phyloP scores from a whole-genome alignment of 2,888 invertebrate species.

The Phrixothrix hirtus region DNA sequence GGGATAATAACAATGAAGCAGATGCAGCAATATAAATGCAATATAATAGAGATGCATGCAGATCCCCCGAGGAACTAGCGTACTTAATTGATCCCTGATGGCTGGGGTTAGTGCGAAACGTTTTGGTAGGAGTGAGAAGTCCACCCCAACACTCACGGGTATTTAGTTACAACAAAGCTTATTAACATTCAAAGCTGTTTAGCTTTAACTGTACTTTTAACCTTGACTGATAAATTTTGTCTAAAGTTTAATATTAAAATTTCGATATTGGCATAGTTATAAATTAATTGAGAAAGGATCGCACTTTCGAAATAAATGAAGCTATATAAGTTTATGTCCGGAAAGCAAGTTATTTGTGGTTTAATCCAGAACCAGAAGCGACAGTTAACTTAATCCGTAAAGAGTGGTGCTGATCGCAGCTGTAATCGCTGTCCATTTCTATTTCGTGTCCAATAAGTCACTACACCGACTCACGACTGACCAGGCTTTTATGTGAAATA shows the following conservation, averaged over 20 bases:
- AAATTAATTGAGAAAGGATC: no score
- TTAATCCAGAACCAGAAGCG: slow-evolving; percentile 38
- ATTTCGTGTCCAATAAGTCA: slow-evolving; percentile 54
- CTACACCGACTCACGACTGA: slow-evolving; percentile 26
- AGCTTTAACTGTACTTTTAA: background rate
- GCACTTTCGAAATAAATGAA: background rate
- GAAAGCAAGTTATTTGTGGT: slow-evolving; percentile 28
- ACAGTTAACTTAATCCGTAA: slow-evolving; percentile 49
- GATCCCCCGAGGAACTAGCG: slow-evolving; percentile 32
- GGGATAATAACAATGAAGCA: slow-evolving; percentile 34
- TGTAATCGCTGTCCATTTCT: slow-evolving; percentile 54
- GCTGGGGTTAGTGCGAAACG: slow-evolving; percentile 50
- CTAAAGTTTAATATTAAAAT: no score
- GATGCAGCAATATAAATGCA: slow-evolving; percentile 33
- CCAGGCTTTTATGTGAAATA: slow-evolving; percentile 18
- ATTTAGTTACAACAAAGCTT: slow-evolving; percentile 47
- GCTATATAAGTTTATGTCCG: slow-evolving; percentile 2
- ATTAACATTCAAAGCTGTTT: slow-evolving; percentile 21
- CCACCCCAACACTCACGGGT: slow-evolving; percentile 47
- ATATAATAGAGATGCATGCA: slow-evolving; percentile 33
- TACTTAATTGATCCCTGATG: slow-evolving; percentile 55
- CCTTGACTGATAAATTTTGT: no score
- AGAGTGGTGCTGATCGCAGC: slow-evolving; percentile 51
- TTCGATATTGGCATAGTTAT: no score
- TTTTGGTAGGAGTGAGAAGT: slow-evolving; percentile 40